These are phyloP conservation scores for Matsumyia berberina DNA, from an alignment of 2,888 invertebrate species.

Conservation along the genomic window DNA sequence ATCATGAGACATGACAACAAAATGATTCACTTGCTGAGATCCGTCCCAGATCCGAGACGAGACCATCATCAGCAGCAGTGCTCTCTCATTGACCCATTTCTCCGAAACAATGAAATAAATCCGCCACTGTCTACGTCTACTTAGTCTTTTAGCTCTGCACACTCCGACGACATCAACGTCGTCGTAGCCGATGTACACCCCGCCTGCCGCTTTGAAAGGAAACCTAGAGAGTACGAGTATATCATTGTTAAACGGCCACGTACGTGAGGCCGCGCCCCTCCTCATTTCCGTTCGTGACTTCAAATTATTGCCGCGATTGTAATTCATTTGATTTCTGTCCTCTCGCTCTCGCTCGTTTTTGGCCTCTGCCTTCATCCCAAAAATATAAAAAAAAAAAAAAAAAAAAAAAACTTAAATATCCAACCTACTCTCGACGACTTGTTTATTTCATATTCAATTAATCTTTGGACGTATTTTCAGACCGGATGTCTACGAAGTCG, in stretches of 20 bases:
- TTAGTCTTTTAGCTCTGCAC: constrained; percentile 19
- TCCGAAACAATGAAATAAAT: constrained; percentile 67
- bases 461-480: constrained; percentile 77
- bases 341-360: constrained; percentile 20
- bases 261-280: constrained; percentile 67
- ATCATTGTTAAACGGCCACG: constrained; percentile 49
- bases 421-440: constrained; percentile 76
- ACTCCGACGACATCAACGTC: constrained; percentile 31
- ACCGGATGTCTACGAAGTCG: constrained; percentile 77
- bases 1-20: not conserved
- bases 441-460: constrained; percentile 77
- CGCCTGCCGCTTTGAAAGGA: constrained; percentile 37
- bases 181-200: not conserved
- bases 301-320: constrained; percentile 66
- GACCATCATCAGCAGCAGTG: constrained; percentile 6
- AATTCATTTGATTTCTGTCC: constrained; percentile 70
- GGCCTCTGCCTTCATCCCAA: constrained; percentile 30
- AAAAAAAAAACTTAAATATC: constrained; percentile 72
- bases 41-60: constrained; percentile 15
- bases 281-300: constrained; percentile 72
- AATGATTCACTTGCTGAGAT: constrained; percentile 42
- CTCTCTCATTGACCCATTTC: constrained; percentile 70
- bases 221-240: constrained; percentile 38
- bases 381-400: constrained; percentile 66
- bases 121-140: constrained; percentile 51